These are phyloP conservation scores for Lasioglossum calceatum DNA, from an alignment of 2,888 invertebrate genomes.

Conservation along the genomic window DNA sequence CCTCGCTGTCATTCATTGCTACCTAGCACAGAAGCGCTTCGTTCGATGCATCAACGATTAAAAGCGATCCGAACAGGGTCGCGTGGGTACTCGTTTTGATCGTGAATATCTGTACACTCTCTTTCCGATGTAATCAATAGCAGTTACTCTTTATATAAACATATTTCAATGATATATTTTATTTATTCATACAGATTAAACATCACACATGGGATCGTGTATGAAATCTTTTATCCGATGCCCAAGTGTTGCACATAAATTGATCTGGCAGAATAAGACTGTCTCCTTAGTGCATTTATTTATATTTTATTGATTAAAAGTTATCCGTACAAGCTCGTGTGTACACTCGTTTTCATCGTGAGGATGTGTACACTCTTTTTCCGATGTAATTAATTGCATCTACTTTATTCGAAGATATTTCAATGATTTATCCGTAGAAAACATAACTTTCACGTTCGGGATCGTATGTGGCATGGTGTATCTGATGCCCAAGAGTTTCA, in stretches of 20 bases:
- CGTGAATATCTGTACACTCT: background rate
- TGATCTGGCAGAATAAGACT: background rate
- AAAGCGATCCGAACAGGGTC: background rate
- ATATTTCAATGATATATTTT: too few relatives aligned
- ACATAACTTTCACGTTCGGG: too few relatives aligned
- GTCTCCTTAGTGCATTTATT: accelerated
- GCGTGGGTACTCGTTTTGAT: background rate
- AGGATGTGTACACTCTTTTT: too few relatives aligned
- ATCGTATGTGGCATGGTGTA: too few relatives aligned
- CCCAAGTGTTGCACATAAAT: background rate
- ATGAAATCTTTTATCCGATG: too few relatives aligned
- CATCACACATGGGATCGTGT: too few relatives aligned
- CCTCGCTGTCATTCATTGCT: accelerated
- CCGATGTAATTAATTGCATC: accelerated
- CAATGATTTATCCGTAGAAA: too few relatives aligned
- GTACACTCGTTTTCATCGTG: background rate
- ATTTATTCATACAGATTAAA: too few relatives aligned
- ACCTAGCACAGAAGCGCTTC: background rate
- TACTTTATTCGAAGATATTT: background rate
- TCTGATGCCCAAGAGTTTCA: too few relatives aligned
- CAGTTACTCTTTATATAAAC: too few relatives aligned
- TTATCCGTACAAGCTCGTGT: background rate
- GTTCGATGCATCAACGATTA: background rate
- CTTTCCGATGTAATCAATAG: too few relatives aligned
- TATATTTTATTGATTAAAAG: background rate